Base-by-base conservation (phyloP, 2,888 invertebrate species). In the Calameuta idolon region DNA sequence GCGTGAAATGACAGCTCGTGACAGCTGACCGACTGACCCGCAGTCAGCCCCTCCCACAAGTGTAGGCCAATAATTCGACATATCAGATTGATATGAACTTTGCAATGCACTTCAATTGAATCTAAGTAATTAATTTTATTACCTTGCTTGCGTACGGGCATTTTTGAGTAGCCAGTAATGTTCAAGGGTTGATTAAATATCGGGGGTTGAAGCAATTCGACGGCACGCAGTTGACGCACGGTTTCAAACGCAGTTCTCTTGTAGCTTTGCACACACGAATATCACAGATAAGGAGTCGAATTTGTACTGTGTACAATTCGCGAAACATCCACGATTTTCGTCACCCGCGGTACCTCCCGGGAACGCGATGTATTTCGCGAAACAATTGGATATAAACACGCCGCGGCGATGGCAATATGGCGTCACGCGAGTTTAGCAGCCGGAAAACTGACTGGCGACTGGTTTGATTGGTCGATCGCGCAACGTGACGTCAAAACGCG, bases 71-170 rank as follows among this genome's bases (percentile, higher is more conserved):
- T 35, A 34, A 35, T n/a, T 34, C 34, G 23, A 74, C 74, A 34
- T 74, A 30, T 74, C 35, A 74, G 74, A 74, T 2, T 15, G 35
- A 30, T 23, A 74, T 23, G 12, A 34, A 34, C 35, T 3, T 34
- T 12, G 34, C n/a, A 37, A 15, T 74, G 12, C 5, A 30, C 30
- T 34, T 23, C 4, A 74, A 35, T 9, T 37, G 30, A 34, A 33
- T 34, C 74, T 82, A 84, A 88, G 86, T 86, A 84, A 83, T 85
- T 83, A 85, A 89, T 88, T 91, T 90, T 92, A 92, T 93, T 92
- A 95, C 95, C 95, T 95, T 95, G 95, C 93, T 95, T 95, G 92
- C 95, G 94, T 92, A 95, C 95, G 92, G 95, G 95, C 95, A 95
- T 95, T 92, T 92, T 89, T 76, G 78, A 77, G 79, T 78, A 31